These are phyloP conservation scores for Astur gentilis DNA, from an alignment of 2,113 vertebrate species.

Conservation along the genomic window DNA sequence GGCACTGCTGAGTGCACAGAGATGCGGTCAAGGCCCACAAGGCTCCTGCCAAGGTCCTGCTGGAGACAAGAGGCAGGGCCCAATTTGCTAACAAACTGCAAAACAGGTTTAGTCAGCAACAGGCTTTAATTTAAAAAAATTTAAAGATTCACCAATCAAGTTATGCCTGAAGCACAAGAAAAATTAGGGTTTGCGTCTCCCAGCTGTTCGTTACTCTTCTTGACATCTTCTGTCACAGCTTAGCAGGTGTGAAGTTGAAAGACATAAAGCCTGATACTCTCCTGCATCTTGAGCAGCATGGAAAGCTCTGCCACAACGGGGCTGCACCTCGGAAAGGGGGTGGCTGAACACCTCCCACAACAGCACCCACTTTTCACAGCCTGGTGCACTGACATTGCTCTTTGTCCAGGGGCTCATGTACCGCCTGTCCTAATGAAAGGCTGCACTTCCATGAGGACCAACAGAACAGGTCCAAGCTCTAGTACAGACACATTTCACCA, in stretches of 20 bases:
- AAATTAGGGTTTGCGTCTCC: not conserved
- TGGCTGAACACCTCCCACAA: not conserved
- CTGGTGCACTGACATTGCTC: rapidly evolving
- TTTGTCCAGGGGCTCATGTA: rapidly evolving
- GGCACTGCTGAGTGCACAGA: rapidly evolving
- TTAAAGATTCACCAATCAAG: not conserved
- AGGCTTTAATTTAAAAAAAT: not conserved
- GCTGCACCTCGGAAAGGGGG: not conserved
- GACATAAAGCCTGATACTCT: not conserved
- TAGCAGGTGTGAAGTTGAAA: not conserved
- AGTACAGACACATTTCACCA: not conserved
- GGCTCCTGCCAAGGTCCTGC: not conserved
- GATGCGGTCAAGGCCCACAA: not conserved
- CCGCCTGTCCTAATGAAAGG: not conserved
- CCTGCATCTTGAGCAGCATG: not conserved
- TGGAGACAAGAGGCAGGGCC: not conserved
- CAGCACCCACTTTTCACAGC: not conserved
- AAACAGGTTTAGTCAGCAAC: not conserved
- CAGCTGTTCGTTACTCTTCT: not conserved
- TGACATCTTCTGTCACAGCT: not conserved
- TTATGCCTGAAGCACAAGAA: not conserved
- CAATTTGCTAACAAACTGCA: not conserved
- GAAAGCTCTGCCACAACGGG: not conserved
- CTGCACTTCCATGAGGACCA: not conserved
- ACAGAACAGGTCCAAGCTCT: not conserved